phyloP scores from a whole-genome alignment of 2,797 vertebrate species.

The Melanotaenia pygmaea region DNA sequence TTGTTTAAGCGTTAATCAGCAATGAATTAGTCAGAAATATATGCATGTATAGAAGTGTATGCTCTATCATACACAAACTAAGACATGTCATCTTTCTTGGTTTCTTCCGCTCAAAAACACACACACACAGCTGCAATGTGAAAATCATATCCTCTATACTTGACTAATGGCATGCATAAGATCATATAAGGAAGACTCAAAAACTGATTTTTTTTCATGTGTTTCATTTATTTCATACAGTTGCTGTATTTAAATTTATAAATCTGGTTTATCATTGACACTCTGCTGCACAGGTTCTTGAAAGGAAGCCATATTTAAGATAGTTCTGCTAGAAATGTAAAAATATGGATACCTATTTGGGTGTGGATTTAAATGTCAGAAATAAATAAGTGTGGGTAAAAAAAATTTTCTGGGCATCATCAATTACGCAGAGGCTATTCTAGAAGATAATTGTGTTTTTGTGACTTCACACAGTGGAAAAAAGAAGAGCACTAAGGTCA shows the following conservation, averaged over 20 bases:
- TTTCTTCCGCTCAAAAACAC: background rate
- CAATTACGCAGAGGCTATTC: background rate
- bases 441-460: slow-evolving; percentile 4
- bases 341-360: background rate
- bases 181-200: slow-evolving; percentile 10
- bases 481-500: slow-evolving; percentile 8
- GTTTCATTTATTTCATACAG: background rate
- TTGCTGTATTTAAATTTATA: slow-evolving; percentile 10
- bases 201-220: background rate
- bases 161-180: slow-evolving; percentile 16
- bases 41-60: background rate
- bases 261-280: background rate
- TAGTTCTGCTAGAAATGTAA: background rate
- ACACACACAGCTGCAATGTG: background rate
- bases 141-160: too few relatives aligned
- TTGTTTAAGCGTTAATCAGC: background rate
- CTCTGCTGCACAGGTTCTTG: background rate
- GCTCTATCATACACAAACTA: slow-evolving; percentile 3
- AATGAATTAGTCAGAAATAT: slow-evolving; percentile 5
- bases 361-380: background rate
- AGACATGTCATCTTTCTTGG: background rate
- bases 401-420: background rate
- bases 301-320: background rate
- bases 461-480: background rate
- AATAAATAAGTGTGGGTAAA: background rate